Base-by-base conservation (phyloP, 2,888 invertebrate genomes). In the Drosophila nr. fundita region DNA sequence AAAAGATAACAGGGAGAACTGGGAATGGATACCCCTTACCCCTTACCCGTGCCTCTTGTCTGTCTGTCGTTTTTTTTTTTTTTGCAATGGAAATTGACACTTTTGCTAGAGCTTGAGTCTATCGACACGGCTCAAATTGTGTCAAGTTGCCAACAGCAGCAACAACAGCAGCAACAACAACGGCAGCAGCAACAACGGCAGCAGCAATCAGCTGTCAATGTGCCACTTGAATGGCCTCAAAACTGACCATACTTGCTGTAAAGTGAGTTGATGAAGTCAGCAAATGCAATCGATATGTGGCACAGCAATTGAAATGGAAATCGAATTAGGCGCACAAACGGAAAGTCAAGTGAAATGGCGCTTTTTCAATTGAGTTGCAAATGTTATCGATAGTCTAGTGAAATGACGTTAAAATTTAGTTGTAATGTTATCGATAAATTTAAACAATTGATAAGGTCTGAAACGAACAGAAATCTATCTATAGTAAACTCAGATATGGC, bases 81-180 rank as follows among this genome's bases (percentile, higher is more conserved):
- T 76, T 75, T 55, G 70, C 72, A 80, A 82, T 80, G 77, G 80
- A 83, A 83, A 88, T 82, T 87, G 87, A 83, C 88, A 85, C 83
- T 86, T 82, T 76, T 76, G 68, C 62, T 61, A 21, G 24, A 42
- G 27, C 53, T 42, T 13, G 58, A 54, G 66, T 67, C 38, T 48
- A 58, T 48, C 53, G 52, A 58, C 64, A 65, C 71, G 83, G 69
- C 73, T 61, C 55, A 84, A 87, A 88, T 88, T 88, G 87, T 87
- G 87, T 86, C 87, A 87, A 87, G 88, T 78, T 83, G 87, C 82
- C 86, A 82, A 72, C 68, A 50, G 65, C 65, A 53, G 58, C 65
- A 60, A 29, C 71, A 72, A 5, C 30, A 21, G 34, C 60, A 58
- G 10, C 36, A 32, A 34, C 66, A 70, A 15, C 59, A 62, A 38